These are phyloP conservation scores for Cactoblastis cactorum DNA, from an alignment of 2,888 invertebrate genomes.

Conservation along the genomic window DNA sequence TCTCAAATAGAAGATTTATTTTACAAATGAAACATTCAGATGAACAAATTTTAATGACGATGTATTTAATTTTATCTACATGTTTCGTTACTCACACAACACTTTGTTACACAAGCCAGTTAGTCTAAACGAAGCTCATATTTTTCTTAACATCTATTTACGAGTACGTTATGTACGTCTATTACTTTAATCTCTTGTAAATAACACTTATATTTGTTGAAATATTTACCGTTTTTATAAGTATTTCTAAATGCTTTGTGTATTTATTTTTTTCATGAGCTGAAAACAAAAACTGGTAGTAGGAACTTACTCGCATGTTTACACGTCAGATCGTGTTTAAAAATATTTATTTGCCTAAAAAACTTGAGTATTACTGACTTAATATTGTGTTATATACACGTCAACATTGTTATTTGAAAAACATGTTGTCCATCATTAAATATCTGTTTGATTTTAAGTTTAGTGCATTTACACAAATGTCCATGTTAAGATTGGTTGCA, in stretches of 20 bases:
- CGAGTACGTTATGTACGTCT: conserved; percentile 47
- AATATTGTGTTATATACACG: neutral
- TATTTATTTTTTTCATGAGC: neutral
- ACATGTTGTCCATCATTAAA: too few relatives aligned
- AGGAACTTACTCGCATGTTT: conserved; percentile 11
- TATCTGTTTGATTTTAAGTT: neutral
- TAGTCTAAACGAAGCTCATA: conserved; percentile 77
- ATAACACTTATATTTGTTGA: conserved; percentile 22
- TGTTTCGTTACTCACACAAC: conserved; percentile 62
- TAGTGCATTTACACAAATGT: conserved; percentile 1
- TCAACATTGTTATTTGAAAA: neutral
- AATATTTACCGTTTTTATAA: conserved; percentile 16
- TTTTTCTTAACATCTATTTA: conserved; percentile 74
- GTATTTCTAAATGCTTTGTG: neutral
- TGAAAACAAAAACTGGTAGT: neutral
- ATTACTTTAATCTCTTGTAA: conserved; percentile 33
- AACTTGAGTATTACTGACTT: neutral
- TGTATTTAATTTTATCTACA: conserved; percentile 37
- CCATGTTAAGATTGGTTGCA: conserved; percentile 11
- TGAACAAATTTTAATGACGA: conserved; percentile 37
- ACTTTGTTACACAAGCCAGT: conserved; percentile 72
- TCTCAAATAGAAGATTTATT: conserved; percentile 13
- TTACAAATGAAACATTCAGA: conserved; percentile 25
- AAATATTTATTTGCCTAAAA: neutral
- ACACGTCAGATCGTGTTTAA: conserved; percentile 1